Base-by-base conservation (phyloP, 1,140 invertebrate species). In the Drosophila nannoptera region DNA sequence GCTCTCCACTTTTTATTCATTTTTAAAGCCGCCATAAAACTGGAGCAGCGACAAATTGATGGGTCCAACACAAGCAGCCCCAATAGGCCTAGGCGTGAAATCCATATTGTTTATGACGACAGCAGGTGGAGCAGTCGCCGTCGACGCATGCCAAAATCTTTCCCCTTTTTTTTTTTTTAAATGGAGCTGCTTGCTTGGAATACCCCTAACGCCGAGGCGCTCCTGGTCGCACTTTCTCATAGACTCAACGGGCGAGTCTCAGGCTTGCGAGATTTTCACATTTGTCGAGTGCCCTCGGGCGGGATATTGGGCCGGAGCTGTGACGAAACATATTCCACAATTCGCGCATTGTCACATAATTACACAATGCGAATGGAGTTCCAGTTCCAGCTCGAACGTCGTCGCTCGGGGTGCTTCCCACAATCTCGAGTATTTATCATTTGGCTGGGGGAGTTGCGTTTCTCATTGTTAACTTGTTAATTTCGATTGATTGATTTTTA, bases 401-500 rank as follows among this genome's bases (percentile, higher is more conserved):
- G 31, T 66, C 33, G 67, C 78, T 72, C 58, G 56, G 78, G 72
- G 78, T 81, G 75, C 61, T 82, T 83, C 77, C 77, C 77, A 81
- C 78, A 81, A 59, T 61, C 61, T 49, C 48, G 33, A 36, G 52
- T 59, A 38, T 45, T 14, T 48, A 11, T 38, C 42, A 45, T 33
- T 14, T 14, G 48, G 22, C n/a, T 22, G 33, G 31, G 0, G 5
- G 29, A 5, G 36, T 14, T 55, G 49, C 35, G 42, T 52, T 55
- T 3, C 49, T 56, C 66, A 81, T 86, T 86, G 81, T 86, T 86
- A 86, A 86, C 74, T 86, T 86, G 81, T 86, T 86, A 86, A 86
- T 86, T 86, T 86, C 82, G 55, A 75, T 77, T 86, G 81, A 86
- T 86, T 86, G 81, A 86, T 75, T 86, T 86, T 81, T 77, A 86